Percentiles rank a stretch among this genome's conserved stretches.
These are phyloP conservation scores for Nephila pilipes DNA, from an alignment of 1,140 invertebrate species.

Conservation along the genomic window DNA sequence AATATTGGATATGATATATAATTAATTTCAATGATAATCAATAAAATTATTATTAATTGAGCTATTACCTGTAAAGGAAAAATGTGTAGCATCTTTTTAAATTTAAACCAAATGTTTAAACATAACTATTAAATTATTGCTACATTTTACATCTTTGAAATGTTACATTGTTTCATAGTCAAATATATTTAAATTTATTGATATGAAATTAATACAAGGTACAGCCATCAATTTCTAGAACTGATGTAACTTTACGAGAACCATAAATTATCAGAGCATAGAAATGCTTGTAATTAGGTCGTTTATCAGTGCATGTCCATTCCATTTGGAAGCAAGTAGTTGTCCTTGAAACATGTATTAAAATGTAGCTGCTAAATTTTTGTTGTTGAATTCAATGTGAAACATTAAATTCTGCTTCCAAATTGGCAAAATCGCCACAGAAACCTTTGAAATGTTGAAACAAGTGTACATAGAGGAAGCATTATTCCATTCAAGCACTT, in stretches of 20 bases:
- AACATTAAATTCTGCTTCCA: background rate
- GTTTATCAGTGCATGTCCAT: background rate
- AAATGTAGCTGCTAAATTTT: background rate
- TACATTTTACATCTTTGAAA: too few relatives aligned
- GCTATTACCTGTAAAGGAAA: too few relatives aligned
- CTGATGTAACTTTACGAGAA: background rate
- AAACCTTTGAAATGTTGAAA: background rate
- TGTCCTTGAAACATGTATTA: background rate
- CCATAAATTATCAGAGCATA: background rate
- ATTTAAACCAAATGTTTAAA: too few relatives aligned
- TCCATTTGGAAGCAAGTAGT: background rate
- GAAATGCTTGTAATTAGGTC: background rate
- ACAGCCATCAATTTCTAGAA: background rate
- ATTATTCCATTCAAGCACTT: background rate
- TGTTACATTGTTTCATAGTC: too few relatives aligned
- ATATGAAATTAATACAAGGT: too few relatives aligned
- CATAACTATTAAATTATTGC: too few relatives aligned
- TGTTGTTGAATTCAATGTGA: background rate
- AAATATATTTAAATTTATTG: too few relatives aligned
- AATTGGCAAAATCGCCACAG: background rate
- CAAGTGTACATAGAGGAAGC: background rate
- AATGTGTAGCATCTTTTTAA: too few relatives aligned
- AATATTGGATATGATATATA: too few relatives aligned
- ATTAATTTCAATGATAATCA: too few relatives aligned
- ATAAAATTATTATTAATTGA: too few relatives aligned